Evolutionary conservation across 2,113 vertebrate species (phyloP).

Genomic region (Dicerorhinus sumatrensis): DNA sequence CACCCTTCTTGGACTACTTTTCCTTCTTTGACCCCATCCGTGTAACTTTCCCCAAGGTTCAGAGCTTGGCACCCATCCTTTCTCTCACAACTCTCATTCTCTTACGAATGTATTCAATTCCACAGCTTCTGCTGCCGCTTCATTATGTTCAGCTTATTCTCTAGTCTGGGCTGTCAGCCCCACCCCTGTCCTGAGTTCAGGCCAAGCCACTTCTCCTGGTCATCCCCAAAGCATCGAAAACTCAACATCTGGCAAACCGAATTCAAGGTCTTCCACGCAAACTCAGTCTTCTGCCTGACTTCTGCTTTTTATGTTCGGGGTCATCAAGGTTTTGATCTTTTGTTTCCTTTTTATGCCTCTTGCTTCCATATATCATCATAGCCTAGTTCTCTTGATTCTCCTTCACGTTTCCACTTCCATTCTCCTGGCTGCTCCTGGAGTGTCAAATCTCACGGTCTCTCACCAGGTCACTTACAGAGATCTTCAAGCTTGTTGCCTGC

Average conservation of each 20-base stretch:
- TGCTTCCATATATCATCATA: not conserved
- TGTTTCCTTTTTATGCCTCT: not conserved
- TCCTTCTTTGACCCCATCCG: fast-evolving
- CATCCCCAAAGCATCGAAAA: not conserved
- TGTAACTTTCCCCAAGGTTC: not conserved
- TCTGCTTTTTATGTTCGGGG: not conserved
- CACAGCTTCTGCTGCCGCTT: not conserved
- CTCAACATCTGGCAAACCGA: not conserved
- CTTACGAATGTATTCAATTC: not conserved
- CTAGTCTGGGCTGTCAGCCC: not conserved
- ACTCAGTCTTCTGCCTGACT: not conserved
- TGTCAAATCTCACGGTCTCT: not conserved
- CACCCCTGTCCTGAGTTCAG: not conserved
- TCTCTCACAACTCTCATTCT: not conserved
- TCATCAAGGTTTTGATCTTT: not conserved
- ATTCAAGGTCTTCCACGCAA: not conserved
- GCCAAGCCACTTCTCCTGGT: not conserved
- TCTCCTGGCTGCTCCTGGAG: no score
- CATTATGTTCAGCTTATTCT: not conserved
- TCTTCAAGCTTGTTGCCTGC: fast-evolving
- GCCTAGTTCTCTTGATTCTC: not conserved
- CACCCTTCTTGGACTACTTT: not conserved
- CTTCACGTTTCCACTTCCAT: not conserved
- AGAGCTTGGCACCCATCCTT: not conserved
- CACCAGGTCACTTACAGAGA: not conserved